phyloP scores from a whole-genome alignment of 2,797 vertebrate species.

The Acestrorhynchus altus region DNA sequence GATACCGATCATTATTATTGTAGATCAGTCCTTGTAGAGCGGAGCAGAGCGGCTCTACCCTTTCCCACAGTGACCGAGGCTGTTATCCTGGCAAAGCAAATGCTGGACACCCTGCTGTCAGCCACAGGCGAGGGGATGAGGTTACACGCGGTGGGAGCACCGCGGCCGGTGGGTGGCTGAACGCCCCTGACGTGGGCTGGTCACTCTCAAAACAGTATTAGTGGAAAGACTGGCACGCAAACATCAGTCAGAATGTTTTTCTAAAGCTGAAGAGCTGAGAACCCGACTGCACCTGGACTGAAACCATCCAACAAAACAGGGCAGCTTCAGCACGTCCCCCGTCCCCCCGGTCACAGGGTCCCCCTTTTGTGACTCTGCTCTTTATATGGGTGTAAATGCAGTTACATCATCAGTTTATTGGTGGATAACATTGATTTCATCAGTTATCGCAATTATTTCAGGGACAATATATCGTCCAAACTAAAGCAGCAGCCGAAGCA shows the following conservation, averaged over 20 bases:
- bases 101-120: neutral
- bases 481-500: too few species aligned
- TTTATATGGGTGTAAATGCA: too few species aligned
- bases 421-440: too few species aligned
- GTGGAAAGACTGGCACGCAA: neutral
- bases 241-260: neutral
- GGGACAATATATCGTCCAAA: too few species aligned
- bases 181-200: neutral
- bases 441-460: too few species aligned
- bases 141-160: conserved; percentile 20
- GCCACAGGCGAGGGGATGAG: conserved; percentile 15
- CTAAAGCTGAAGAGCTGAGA: neutral
- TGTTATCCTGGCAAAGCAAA: conserved; percentile 15
- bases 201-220: neutral
- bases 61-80: conserved; percentile 41
- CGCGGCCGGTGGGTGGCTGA: neutral
- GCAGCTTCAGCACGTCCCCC: too few species aligned
- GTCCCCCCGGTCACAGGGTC: too few species aligned
- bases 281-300: neutral
- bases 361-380: too few species aligned
- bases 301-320: too few species aligned
- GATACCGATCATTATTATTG: conserved; percentile 52
- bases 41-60: conserved; percentile 14
- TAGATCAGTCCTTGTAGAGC: conserved; percentile 39
- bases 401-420: too few species aligned